Percentiles rank a stretch among this genome's conserved stretches.
These are phyloP conservation scores for Hypothenemus hampei DNA, from an alignment of 1,140 invertebrate genomes.

Conservation along the genomic window DNA sequence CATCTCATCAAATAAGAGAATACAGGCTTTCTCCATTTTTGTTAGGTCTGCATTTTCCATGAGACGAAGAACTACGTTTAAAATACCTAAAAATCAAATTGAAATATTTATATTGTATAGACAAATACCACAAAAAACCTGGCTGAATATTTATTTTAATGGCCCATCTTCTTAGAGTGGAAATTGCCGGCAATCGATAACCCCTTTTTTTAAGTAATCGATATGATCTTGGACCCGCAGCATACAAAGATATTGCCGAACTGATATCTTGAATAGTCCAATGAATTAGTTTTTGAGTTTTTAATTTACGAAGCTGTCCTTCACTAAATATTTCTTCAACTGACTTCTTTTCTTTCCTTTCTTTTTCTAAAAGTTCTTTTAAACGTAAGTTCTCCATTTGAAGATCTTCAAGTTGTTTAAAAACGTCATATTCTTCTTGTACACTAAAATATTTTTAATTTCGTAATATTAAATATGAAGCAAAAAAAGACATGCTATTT, in stretches of 20 bases:
- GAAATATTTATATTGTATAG: neutral
- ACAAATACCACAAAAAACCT: conserved; percentile 6
- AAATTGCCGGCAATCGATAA: conserved; percentile 18
- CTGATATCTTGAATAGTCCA: conserved; percentile 11
- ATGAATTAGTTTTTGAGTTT: conserved; percentile 16
- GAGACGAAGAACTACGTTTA: conserved; percentile 12
- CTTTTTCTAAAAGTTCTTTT: no score
- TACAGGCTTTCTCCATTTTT: conserved; percentile 19
- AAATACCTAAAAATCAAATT: conserved; percentile 19
- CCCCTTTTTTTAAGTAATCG: conserved; percentile 14
- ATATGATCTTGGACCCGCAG: conserved; percentile 18
- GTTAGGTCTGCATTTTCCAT: conserved; percentile 15
- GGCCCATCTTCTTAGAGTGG: conserved; percentile 18
- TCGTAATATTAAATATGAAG: no score
- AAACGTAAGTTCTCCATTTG: no score
- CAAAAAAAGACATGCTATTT: no score
- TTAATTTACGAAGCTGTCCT: conserved; percentile 18
- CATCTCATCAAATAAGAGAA: conserved; percentile 26
- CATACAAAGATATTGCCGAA: conserved; percentile 22
- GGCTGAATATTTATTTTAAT: conserved; percentile 20
- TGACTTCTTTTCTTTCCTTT: no score
- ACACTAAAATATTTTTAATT: no score
- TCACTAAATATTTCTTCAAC: conserved; percentile 15
- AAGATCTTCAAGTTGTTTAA: no score
- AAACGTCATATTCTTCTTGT: no score